These are phyloP conservation scores for Ganaspis sp. DNA, from an alignment of 1,140 invertebrate species.

Conservation along the genomic window DNA sequence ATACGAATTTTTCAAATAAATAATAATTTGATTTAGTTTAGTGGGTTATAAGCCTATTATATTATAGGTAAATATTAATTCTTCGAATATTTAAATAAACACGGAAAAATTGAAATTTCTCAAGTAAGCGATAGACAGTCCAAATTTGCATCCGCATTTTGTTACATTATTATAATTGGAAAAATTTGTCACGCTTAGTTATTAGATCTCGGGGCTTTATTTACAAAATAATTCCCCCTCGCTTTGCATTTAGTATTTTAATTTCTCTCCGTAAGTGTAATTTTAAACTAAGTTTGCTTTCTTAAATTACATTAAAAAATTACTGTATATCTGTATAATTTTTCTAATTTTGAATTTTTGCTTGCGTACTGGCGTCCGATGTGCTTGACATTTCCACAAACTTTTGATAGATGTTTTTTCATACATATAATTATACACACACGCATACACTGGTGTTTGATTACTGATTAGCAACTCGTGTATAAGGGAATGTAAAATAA, in stretches of 20 bases:
- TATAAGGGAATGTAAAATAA: constrained; percentile 17
- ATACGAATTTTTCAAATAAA: too few species aligned
- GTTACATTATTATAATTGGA: neutral
- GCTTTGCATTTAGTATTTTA: constrained; percentile 25
- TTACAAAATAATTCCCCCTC: neutral
- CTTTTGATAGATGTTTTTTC: constrained; percentile 27
- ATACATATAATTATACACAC: constrained; percentile 12
- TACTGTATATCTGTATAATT: neutral
- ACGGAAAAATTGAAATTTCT: neutral
- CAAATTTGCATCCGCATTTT: too few species aligned
- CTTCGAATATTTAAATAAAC: too few species aligned
- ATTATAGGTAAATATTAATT: neutral
- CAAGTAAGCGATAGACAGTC: neutral
- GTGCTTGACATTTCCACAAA: constrained; percentile 20
- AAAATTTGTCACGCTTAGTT: constrained; percentile 9
- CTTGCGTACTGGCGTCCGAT: constrained; percentile 14
- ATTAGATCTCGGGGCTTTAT: constrained; percentile 12
- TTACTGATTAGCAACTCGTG: neutral
- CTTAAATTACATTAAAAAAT: too few species aligned
- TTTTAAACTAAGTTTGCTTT: too few species aligned
- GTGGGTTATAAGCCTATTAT: too few species aligned
- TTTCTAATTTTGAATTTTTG: neutral
- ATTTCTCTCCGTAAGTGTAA: neutral
- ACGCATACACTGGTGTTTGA: neutral
- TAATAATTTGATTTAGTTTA: too few species aligned